Conservation (phyloP, 2,797 vertebrate genomes). For the Ciconia nigra region DNA sequence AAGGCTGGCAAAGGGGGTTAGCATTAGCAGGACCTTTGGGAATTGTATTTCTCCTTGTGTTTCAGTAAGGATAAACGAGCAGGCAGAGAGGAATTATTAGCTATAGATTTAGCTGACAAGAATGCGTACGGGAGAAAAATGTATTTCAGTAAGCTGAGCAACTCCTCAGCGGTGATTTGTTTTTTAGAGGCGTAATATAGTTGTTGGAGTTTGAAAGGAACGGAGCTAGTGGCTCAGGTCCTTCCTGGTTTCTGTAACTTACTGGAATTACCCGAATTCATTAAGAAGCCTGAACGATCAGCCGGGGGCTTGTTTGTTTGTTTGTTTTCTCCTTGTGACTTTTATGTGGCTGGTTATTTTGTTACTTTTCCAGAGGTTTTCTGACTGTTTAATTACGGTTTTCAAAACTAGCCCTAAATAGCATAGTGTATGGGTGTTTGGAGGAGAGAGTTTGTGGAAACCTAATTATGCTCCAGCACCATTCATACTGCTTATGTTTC, state of each 20-base stretch:
- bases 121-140: background rate
- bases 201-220: background rate
- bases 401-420: slow-evolving; percentile 31
- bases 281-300: background rate
- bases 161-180: background rate
- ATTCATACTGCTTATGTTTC: slow-evolving; percentile 6
- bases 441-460: slow-evolving; percentile 12
- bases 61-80: slow-evolving; percentile 12
- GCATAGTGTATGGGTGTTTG: slow-evolving; percentile 1
- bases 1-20: background rate
- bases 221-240: background rate
- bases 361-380: slow-evolving; percentile 31
- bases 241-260: background rate
- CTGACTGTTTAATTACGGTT: slow-evolving; percentile 51
- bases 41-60: background rate
- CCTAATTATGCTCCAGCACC: slow-evolving; percentile 15
- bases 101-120: slow-evolving; percentile 33
- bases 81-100: slow-evolving; percentile 28
- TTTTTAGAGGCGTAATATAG: background rate
- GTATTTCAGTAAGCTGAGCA: background rate
- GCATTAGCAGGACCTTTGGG: background rate
- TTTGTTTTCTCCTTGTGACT: slow-evolving; percentile 41
- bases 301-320: slow-evolving; percentile 16
- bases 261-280: slow-evolving; percentile 7
- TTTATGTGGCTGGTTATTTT: slow-evolving; percentile 22